Percentiles rank a stretch among this genome's conserved stretches.
These are phyloP conservation scores for Metopia argyrocephala DNA, from an alignment of 2,888 invertebrate genomes.

Conservation along the genomic window DNA sequence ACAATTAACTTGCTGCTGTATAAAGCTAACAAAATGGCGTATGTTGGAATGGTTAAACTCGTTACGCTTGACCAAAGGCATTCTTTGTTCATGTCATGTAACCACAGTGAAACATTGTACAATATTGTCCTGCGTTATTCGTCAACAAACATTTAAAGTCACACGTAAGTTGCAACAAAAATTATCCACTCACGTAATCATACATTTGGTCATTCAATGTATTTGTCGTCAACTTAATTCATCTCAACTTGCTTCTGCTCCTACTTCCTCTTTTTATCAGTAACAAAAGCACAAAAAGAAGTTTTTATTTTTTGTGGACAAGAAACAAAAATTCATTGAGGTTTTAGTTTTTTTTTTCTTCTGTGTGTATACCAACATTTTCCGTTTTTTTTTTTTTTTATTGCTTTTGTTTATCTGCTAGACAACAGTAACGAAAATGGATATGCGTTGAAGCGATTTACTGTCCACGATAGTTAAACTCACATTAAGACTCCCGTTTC, in stretches of 20 bases:
- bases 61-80: slow-evolving; percentile 52
- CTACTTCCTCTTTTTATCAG: too few species aligned
- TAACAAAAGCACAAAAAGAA: slow-evolving; percentile 44
- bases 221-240: slow-evolving; percentile 5
- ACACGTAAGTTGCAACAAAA: background rate
- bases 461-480: background rate
- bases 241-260: background rate
- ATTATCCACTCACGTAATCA: background rate
- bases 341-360: slow-evolving; percentile 31
- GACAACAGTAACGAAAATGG: background rate
- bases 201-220: background rate
- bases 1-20: slow-evolving; percentile 59
- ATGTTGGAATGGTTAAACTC: slow-evolving; percentile 42
- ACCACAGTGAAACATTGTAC: slow-evolving; percentile 54
- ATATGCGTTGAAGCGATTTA: background rate
- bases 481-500: background rate
- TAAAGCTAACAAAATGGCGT: slow-evolving; percentile 51
- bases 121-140: slow-evolving; percentile 24
- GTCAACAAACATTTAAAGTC: background rate
- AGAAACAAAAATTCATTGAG: slow-evolving; percentile 50
- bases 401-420: background rate
- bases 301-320: too few species aligned
- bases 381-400: background rate
- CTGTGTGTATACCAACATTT: slow-evolving; percentile 6
- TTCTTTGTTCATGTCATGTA: slow-evolving; percentile 56